These are phyloP conservation scores for Ariolimax columbianus DNA, from an alignment of 2,888 invertebrate species.

Conservation along the genomic window DNA sequence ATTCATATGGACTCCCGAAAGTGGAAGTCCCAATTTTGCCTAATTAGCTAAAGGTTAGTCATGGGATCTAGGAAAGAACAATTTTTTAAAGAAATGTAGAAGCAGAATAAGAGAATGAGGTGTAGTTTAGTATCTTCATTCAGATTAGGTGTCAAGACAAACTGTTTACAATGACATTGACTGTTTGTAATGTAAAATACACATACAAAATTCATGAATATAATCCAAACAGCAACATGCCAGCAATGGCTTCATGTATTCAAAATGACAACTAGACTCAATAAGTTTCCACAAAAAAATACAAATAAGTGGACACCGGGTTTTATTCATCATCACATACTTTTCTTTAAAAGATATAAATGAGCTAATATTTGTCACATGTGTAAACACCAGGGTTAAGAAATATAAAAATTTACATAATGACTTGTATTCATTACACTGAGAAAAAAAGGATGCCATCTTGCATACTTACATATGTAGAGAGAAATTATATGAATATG, in stretches of 20 bases:
- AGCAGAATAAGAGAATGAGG: background rate
- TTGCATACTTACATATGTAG: background rate
- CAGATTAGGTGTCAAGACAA: background rate
- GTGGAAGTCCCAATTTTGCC: no score
- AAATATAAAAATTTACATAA: background rate
- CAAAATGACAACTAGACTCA: background rate
- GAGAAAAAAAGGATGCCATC: background rate
- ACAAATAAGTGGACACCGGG: conserved; percentile 13
- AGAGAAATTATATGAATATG: background rate
- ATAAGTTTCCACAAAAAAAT: background rate
- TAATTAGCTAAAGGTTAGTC: no score
- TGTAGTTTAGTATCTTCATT: background rate
- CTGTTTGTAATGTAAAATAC: background rate
- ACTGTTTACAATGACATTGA: background rate
- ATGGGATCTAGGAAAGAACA: no score
- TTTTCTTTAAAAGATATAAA: background rate
- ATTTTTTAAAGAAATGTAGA: background rate
- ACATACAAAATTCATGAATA: background rate
- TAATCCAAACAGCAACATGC: background rate
- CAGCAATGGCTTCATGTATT: background rate
- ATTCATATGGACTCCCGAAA: no score
- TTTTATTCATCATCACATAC: background rate
- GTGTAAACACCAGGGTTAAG: conserved; percentile 10
- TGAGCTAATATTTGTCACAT: conserved; percentile 16
- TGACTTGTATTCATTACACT: background rate